phyloP scores from a whole-genome alignment of 2,888 invertebrate species.

The Ectemnius continuus region DNA sequence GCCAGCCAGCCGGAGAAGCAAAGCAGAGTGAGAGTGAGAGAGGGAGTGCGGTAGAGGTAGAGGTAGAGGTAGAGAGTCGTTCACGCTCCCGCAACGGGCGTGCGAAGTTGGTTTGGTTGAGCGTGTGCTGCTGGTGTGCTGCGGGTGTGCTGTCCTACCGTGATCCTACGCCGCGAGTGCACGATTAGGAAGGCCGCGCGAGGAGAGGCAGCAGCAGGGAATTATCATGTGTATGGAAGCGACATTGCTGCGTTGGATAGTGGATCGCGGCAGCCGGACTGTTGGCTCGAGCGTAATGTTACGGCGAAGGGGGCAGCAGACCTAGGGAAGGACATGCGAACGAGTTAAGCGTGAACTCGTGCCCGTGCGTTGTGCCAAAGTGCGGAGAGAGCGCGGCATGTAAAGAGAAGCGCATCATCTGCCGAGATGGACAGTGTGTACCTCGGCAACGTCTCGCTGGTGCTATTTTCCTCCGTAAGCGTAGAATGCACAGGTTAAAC shows the following conservation, averaged over 20 bases:
- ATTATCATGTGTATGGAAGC: conserved; percentile 63
- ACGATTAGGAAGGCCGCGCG: not conserved
- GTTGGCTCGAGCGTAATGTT: conserved; percentile 48
- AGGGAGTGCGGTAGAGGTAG: conserved; percentile 38
- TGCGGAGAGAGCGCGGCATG: conserved; percentile 32
- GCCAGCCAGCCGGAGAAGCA: too few species aligned
- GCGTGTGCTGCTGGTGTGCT: not conserved
- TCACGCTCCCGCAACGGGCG: too few species aligned
- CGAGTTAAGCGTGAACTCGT: conserved; percentile 51
- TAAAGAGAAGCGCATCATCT: conserved; percentile 38
- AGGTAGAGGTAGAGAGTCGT: conserved; percentile 12
- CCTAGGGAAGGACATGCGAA: conserved; percentile 50
- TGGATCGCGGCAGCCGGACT: conserved; percentile 48
- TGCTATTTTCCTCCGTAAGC: conserved; percentile 26
- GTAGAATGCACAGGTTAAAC: conserved; percentile 12
- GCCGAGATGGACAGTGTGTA: conserved; percentile 60
- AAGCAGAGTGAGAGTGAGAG: not conserved
- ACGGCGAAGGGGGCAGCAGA: conserved; percentile 35
- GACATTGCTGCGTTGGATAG: conserved; percentile 51
- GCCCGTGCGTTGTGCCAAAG: conserved; percentile 37
- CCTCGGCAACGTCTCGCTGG: conserved; percentile 46
- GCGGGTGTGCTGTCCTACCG: not conserved
- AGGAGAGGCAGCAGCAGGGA: conserved; percentile 31
- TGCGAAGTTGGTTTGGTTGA: too few species aligned
- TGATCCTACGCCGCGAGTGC: not conserved